Evolutionary conservation across 1,140 invertebrate species (phyloP).

Genomic region (Ceratina calcarata): DNA sequence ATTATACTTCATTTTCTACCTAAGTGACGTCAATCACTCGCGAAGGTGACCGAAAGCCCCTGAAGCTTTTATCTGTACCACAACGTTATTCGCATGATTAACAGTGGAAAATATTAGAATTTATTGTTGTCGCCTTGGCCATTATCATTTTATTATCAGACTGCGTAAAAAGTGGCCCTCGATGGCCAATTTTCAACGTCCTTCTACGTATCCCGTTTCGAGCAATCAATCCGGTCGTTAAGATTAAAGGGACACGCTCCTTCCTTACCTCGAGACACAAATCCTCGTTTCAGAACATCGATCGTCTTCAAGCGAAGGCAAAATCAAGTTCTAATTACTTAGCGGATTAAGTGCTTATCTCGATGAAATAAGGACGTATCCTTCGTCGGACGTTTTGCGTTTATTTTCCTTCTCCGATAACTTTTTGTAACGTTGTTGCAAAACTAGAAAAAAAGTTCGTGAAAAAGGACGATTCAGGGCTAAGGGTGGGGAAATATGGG

Average conservation of each 20-base stretch:
- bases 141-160: constrained; percentile 24
- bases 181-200: constrained; percentile 4
- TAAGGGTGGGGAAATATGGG: constrained; percentile 8
- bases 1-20: background rate
- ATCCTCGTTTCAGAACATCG: background rate
- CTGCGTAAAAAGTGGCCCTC: constrained; percentile 13
- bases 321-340: background rate
- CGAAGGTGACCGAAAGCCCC: background rate
- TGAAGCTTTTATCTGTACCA: constrained; percentile 1
- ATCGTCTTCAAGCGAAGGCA: background rate
- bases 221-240: constrained; percentile 24
- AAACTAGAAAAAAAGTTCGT: background rate
- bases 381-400: background rate
- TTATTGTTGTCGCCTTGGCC: constrained; percentile 28
- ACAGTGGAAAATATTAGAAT: background rate
- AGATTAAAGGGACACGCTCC: constrained; percentile 24
- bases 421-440: background rate
- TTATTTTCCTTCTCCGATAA: background rate
- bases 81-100: background rate
- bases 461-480: background rate
- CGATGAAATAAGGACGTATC: constrained; percentile 6
- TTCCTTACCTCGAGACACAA: background rate
- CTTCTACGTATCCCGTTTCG: constrained; percentile 12
- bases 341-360: background rate
- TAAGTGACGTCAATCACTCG: background rate